Evolutionary conservation across 2,888 invertebrate genomes (phyloP), one percentile per base, ranked within the genome.

Genomic region (Sylvicola fuscatus): DNA sequence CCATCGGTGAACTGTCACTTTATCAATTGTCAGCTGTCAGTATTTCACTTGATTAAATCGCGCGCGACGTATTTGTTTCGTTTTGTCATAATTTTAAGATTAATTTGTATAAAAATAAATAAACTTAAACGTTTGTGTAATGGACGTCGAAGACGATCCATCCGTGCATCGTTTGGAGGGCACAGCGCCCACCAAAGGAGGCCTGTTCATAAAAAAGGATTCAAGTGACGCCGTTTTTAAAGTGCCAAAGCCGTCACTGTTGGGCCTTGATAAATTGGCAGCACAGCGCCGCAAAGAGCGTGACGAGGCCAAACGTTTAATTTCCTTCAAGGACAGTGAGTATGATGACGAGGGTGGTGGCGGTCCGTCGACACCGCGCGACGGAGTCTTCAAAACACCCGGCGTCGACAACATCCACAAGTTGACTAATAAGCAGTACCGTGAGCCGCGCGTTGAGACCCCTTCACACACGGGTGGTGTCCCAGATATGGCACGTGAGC

Each of bases 391-490:
- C 30, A 31, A 15, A 41, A 56, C 53, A 11, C 56, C 51, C 2
- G 54, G 54, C 39, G 50, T 47, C 4, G 49, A 47, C 36, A 51
- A 47, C 45, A 50, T 49, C 32, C 53, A 58, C 21, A 56, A 53
- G 38, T 37, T 55, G 2, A 53, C 48, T 26, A 21, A 21, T 8
- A 47, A 81, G 33, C 76, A 82, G 52, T 83, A 90, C 49, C 69
- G 93, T 33, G 66, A 71, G 34, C 66, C 75, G 10, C 70, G 76
- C 46, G 78, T 79, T 47, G 93, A 95, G 60, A 93, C 93, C 1
- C 95, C 95, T 0, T 83, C 92, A 0, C 76, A 93, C 49, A 89
- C 92, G 0, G 93, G 92, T 3, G 93, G 93, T 4, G 79, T 93
- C 14, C 82, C 82, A 17, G 71, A 73, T 38, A 46, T 50, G 32